These are phyloP conservation scores for Cordilura impudica DNA, from an alignment of 2,888 invertebrate species.

Conservation along the genomic window DNA sequence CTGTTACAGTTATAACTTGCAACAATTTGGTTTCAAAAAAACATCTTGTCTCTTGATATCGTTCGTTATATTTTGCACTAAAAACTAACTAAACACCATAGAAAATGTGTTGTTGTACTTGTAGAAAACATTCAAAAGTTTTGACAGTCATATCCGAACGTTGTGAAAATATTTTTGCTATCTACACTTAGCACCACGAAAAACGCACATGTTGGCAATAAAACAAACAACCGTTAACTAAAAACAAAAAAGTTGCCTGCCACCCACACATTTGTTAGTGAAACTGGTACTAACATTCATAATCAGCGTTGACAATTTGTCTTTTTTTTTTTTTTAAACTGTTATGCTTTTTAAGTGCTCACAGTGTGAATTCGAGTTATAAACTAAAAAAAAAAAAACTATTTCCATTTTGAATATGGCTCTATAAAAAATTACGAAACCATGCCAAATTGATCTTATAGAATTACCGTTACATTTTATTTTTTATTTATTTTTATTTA, in stretches of 20 bases:
- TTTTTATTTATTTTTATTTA: too few relatives aligned
- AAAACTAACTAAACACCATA: not conserved
- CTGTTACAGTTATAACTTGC: constrained; percentile 18
- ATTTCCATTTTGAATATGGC: too few relatives aligned
- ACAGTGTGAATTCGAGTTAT: too few relatives aligned
- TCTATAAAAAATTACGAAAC: too few relatives aligned
- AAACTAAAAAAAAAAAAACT: too few relatives aligned
- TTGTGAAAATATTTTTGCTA: not conserved
- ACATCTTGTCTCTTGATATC: not conserved
- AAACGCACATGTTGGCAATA: constrained; percentile 28
- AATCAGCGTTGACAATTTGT: too few relatives aligned
- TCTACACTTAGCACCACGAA: constrained; percentile 22
- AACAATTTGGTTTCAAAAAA: constrained; percentile 31
- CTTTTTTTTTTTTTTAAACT: too few relatives aligned
- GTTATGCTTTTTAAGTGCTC: too few relatives aligned
- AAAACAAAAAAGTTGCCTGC: too few relatives aligned
- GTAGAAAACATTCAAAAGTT: not conserved
- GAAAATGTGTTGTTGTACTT: not conserved
- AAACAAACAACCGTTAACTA: too few relatives aligned
- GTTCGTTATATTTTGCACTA: constrained; percentile 6
- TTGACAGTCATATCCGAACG: not conserved
- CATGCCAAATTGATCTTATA: too few relatives aligned
- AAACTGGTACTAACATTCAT: not conserved
- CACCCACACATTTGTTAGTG: not conserved
- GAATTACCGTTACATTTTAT: too few relatives aligned